A percentile compares a stretch with the other conserved stretches of the same genome.
Conservation (phyloP, 1,140 invertebrate genomes). For the Leptinotarsa lineolata region DNA sequence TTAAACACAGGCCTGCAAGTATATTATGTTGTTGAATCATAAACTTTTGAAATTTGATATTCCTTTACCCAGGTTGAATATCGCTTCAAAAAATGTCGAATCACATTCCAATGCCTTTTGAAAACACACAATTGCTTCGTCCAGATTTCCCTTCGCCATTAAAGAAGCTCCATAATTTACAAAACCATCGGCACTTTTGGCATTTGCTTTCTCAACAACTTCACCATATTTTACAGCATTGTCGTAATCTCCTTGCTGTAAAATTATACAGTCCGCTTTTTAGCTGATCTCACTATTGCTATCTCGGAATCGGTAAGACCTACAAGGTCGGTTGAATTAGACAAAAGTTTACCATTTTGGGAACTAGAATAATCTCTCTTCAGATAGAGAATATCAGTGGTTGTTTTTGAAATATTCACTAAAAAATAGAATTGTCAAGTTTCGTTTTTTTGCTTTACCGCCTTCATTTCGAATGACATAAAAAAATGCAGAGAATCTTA, state of each 20-base stretch:
- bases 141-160: slow-evolving; percentile 72
- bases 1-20: slow-evolving; percentile 70
- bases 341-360: no score
- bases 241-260: slow-evolving; percentile 80
- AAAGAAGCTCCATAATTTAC: slow-evolving; percentile 90
- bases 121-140: slow-evolving; percentile 78
- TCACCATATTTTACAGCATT: slow-evolving; percentile 82
- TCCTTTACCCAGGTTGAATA: slow-evolving; percentile 82
- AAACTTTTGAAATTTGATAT: no score
- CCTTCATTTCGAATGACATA: no score
- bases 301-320: no score
- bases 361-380: no score
- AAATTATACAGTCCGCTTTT: not conserved
- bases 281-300: no score
- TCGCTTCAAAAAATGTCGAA: slow-evolving; percentile 83
- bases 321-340: no score
- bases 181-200: slow-evolving; percentile 66
- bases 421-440: no score
- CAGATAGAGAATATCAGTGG: no score
- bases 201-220: slow-evolving; percentile 68
- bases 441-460: no score
- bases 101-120: slow-evolving; percentile 80
- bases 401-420: no score
- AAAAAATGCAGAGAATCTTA: no score
- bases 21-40: not conserved